Evolutionary conservation across 1,140 invertebrate species (phyloP).

Genomic region (Drosophila subobscura): DNA sequence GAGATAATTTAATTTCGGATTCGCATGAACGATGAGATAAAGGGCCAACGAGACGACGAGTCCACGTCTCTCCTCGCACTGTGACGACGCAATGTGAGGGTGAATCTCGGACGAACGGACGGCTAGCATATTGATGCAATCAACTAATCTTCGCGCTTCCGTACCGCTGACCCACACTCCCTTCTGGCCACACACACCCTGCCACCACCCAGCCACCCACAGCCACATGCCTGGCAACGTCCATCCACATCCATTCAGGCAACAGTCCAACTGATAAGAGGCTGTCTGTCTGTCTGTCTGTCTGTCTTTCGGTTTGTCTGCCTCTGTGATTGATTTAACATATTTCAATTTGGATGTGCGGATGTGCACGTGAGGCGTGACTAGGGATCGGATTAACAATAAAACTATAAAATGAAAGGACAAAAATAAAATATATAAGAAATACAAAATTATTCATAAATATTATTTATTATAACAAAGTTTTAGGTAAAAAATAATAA

Average conservation of each 20-base stretch:
- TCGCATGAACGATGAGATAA: conserved; percentile 81
- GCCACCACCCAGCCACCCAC: background rate
- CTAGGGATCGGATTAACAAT: background rate
- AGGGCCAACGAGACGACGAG: conserved; percentile 14
- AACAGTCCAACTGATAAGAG: conserved; percentile 41
- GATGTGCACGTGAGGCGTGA: conserved; percentile 26
- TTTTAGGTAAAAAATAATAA: no score
- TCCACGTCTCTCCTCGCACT: no score
- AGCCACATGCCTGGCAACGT: background rate
- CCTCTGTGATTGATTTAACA: conserved; percentile 46
- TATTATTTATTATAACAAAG: no score
- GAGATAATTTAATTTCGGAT: conserved; percentile 83
- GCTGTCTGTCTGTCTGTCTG: background rate
- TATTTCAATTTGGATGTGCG: conserved; percentile 25
- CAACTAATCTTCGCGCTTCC: conserved; percentile 83
- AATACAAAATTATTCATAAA: no score
- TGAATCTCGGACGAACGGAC: conserved; percentile 38
- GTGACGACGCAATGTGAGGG: conserved; percentile 38
- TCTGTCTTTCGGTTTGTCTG: background rate
- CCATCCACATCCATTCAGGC: conserved; percentile 3
- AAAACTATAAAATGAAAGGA: no score
- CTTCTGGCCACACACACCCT: background rate
- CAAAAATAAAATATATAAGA: no score
- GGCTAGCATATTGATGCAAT: conserved; percentile 83
- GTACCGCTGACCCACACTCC: conserved; percentile 39